Percentiles rank a stretch among this genome's conserved stretches.
These are phyloP conservation scores for Chloebia gouldiae DNA, from an alignment of 2,113 vertebrate species.

Conservation along the genomic window DNA sequence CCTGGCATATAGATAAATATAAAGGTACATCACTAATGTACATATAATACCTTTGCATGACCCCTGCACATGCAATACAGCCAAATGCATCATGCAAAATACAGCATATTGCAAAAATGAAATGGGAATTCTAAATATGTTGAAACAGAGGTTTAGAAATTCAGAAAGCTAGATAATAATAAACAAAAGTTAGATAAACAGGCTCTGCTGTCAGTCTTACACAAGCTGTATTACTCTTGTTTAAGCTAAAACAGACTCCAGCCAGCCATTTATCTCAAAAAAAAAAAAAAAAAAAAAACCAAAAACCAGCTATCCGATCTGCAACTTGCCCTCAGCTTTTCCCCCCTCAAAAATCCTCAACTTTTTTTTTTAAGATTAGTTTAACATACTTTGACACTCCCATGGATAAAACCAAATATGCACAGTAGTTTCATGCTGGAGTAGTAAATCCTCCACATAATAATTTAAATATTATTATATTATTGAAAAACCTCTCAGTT, in stretches of 20 bases:
- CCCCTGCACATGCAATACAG: not conserved
- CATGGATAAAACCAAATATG: not conserved
- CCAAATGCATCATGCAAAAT: not conserved
- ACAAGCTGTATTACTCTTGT: not conserved
- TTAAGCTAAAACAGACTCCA: not conserved
- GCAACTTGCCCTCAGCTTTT: not conserved
- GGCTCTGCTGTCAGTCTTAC: not conserved
- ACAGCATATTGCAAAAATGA: not conserved
- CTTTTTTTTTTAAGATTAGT: not conserved
- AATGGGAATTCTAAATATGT: constrained; percentile 15
- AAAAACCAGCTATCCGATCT: not conserved
- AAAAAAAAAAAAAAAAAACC: not conserved
- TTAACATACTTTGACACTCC: not conserved
- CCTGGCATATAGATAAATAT: constrained; percentile 43
- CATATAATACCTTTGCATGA: not conserved
- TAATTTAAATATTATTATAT: not conserved
- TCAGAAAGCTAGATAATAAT: not conserved
- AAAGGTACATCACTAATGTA: constrained; percentile 31
- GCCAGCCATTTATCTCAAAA: not conserved
- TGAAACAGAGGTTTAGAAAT: constrained; percentile 21
- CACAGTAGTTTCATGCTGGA: not conserved
- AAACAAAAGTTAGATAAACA: constrained; percentile 35
- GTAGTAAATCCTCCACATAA: not conserved
- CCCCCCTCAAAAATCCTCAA: not conserved
- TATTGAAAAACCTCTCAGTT: not conserved